Evolutionary conservation across 2,797 vertebrate species (phyloP).

Genomic region (Pseudomugil tenellus): DNA sequence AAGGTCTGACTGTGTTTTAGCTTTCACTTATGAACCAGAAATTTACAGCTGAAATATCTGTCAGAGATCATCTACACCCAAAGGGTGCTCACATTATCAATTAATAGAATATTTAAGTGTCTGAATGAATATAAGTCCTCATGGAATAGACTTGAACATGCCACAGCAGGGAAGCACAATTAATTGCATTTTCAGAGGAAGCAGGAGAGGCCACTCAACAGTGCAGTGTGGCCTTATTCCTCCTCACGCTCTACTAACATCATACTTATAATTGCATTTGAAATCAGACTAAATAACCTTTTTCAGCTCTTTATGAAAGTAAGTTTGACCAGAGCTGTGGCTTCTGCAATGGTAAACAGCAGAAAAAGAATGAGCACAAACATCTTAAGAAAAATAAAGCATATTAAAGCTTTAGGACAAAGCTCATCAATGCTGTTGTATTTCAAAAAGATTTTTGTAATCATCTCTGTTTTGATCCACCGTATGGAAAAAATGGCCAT

Average conservation of each 20-base stretch:
- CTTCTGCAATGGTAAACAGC: not conserved
- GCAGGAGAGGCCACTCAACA: constrained; percentile 25
- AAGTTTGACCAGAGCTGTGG: not conserved
- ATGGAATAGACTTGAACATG: constrained; percentile 64
- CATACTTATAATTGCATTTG: not conserved
- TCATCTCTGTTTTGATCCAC: no score
- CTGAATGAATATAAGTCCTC: constrained; percentile 60
- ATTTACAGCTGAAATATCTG: constrained; percentile 19
- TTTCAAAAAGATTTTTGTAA: not conserved
- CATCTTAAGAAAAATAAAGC: not conserved
- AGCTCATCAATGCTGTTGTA: not conserved
- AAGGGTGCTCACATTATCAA: constrained; percentile 77
- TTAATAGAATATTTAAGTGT: constrained; percentile 76
- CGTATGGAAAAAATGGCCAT: not conserved
- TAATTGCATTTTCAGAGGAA: constrained; percentile 73
- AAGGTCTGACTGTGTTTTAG: constrained; percentile 3
- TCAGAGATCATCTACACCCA: constrained; percentile 49
- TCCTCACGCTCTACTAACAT: constrained; percentile 4
- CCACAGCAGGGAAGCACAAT: constrained; percentile 59
- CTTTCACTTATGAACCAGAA: constrained; percentile 20
- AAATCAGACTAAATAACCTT: constrained; percentile 9
- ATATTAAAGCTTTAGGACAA: not conserved
- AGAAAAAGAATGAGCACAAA: constrained; percentile 1
- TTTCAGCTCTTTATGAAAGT: not conserved
- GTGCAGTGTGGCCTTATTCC: constrained; percentile 29